phyloP scores from a whole-genome alignment of 2,113 vertebrate species.

The Leuciscus idus region DNA sequence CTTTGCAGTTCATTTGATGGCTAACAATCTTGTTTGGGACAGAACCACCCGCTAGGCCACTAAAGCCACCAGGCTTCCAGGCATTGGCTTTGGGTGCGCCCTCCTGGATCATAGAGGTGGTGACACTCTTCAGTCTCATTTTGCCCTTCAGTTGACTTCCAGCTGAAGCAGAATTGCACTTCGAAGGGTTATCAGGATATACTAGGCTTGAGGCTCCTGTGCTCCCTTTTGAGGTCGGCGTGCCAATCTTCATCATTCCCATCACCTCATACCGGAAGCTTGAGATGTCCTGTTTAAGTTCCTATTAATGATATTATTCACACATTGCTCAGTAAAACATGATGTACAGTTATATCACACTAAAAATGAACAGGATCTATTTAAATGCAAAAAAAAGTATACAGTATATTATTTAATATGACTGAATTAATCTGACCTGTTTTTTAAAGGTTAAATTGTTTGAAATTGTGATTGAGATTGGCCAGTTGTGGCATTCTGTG shows the following conservation, averaged over 20 bases:
- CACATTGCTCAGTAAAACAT: neutral
- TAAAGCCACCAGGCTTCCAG: constrained; percentile 73
- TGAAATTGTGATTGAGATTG: no score
- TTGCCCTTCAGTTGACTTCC: constrained; percentile 80
- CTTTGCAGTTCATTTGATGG: constrained; percentile 67
- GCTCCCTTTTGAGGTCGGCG: constrained; percentile 69
- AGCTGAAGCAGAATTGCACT: constrained; percentile 68
- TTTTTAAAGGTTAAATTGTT: no score
- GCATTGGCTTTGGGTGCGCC: constrained; percentile 72
- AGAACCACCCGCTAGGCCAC: constrained; percentile 83
- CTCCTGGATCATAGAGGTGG: constrained; percentile 87
- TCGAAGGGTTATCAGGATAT: constrained; percentile 79
- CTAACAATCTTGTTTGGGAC: constrained; percentile 50
- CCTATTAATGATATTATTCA: constrained; percentile 73
- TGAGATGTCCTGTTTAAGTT: constrained; percentile 98
- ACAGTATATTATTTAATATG: no score
- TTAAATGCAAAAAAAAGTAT: no score
- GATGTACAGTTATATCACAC: neutral
- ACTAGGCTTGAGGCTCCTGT: constrained; percentile 74
- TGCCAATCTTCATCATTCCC: constrained; percentile 85
- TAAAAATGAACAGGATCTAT: no score
- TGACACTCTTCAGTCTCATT: constrained; percentile 86
- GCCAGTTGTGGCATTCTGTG: no score
- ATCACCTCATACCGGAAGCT: constrained; percentile 98
- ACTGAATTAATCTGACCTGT: no score